These are phyloP conservation scores for Pammene fasciana DNA, from an alignment of 2,888 invertebrate species.

Conservation along the genomic window DNA sequence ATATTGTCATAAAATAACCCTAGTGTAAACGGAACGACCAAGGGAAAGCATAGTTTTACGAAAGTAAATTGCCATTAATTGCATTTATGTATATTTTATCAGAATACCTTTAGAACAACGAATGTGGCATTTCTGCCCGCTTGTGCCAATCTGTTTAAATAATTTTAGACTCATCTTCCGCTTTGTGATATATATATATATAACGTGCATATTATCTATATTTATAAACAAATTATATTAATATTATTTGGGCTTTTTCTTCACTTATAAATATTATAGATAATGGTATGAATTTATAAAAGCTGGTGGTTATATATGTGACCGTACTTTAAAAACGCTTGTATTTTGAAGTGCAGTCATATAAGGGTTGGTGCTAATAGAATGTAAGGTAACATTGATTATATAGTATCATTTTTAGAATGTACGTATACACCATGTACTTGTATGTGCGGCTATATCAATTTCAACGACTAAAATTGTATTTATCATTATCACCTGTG, in stretches of 20 bases:
- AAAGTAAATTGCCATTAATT: conserved; percentile 79
- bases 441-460: conserved; percentile 35
- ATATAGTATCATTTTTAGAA: conserved; percentile 48
- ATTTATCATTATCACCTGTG: conserved; percentile 19
- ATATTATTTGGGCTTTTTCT: conserved; percentile 12
- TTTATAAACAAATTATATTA: conserved; percentile 15
- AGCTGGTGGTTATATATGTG: conserved; percentile 59
- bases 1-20: conserved; percentile 54
- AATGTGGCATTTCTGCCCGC: conserved; percentile 45
- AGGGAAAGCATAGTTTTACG: conserved; percentile 60
- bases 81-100: conserved; percentile 74
- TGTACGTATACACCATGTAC: conserved; percentile 29
- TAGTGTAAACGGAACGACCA: conserved; percentile 55
- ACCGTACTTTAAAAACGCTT: conserved; percentile 60
- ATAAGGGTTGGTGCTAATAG: conserved; percentile 75
- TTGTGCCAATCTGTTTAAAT: conserved; percentile 44
- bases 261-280: conserved; percentile 21
- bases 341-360: conserved; percentile 62
- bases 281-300: conserved; percentile 49
- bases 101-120: conserved; percentile 62
- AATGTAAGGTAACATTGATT: conserved; percentile 54
- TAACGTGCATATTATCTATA: conserved; percentile 18
- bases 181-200: conserved; percentile 47
- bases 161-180: conserved; percentile 43
- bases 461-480: conserved; percentile 25